A percentile compares a stretch with the other conserved stretches of the same genome.
These are phyloP conservation scores for Tragelaphus imberbis DNA, from an alignment of 2,113 vertebrate species.

Conservation along the genomic window DNA sequence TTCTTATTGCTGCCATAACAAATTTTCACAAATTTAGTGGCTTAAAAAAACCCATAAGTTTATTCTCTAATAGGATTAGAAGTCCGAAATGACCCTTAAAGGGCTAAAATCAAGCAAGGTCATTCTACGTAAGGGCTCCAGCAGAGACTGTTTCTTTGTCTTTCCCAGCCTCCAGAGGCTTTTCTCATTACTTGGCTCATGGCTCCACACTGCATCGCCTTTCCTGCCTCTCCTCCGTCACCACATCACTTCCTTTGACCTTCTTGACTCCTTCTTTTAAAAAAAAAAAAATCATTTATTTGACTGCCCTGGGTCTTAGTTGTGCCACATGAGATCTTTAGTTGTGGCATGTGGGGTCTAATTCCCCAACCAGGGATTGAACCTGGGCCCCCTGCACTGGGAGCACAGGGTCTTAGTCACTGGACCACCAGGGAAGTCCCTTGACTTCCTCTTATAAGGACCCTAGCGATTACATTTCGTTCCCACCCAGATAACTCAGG, in stretches of 20 bases:
- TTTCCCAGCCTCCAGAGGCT: background rate
- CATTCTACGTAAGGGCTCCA: background rate
- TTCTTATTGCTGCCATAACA: background rate
- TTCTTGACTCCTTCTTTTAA: too few species aligned
- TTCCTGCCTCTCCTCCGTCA: background rate
- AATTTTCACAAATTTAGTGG: background rate
- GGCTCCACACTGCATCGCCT: rapidly evolving
- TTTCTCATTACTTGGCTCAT: background rate
- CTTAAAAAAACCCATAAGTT: background rate
- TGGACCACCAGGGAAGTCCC: background rate
- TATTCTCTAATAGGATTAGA: background rate
- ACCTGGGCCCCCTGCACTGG: background rate
- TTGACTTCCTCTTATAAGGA: too few species aligned
- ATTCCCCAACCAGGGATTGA: background rate
- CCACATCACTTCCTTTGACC: background rate
- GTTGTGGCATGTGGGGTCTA: background rate
- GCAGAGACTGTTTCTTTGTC: background rate
- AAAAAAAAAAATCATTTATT: background rate
- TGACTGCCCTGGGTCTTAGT: background rate
- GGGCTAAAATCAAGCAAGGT: background rate
- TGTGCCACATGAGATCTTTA: background rate
- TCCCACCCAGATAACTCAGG: background rate
- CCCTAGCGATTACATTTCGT: background rate
- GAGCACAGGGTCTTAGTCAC: background rate
- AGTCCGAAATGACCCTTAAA: background rate